A percentile compares a stretch with the other conserved stretches of the same genome.
These are phyloP conservation scores for Sympetrum striolatum DNA, from an alignment of 2,888 invertebrate species.

Conservation along the genomic window DNA sequence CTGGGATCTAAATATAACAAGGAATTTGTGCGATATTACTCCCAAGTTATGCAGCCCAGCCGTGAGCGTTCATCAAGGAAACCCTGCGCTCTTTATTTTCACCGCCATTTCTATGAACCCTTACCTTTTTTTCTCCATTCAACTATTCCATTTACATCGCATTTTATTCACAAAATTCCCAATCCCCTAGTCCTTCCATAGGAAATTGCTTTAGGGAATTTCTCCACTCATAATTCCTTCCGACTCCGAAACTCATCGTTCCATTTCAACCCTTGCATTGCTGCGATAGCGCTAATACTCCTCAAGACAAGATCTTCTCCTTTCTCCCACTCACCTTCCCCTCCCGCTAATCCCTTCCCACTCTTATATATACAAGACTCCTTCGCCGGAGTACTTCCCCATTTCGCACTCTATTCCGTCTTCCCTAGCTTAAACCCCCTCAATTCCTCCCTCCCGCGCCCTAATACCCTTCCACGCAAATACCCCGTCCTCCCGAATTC, in stretches of 20 bases:
- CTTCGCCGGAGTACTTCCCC: background rate
- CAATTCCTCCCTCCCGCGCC: conserved; percentile 45
- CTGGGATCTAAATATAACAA: no score
- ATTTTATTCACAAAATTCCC: no score
- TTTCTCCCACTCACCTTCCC: background rate
- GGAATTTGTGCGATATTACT: no score
- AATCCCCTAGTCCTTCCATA: no score
- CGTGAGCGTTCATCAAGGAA: no score
- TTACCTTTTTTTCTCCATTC: no score
- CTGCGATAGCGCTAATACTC: background rate
- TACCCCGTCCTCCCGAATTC: background rate
- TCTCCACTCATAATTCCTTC: background rate
- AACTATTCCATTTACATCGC: no score
- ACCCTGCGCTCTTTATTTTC: no score
- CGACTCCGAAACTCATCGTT: background rate
- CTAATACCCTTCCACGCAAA: conserved; percentile 44
- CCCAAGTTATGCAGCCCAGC: no score
- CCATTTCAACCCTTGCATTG: background rate
- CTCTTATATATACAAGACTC: conserved; percentile 45
- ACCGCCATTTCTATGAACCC: no score
- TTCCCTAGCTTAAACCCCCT: conserved; percentile 42
- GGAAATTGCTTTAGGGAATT: background rate
- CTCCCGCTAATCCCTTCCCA: conserved; percentile 39
- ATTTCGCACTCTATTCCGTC: background rate
- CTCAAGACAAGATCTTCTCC: background rate